phyloP scores from a whole-genome alignment of 2,888 invertebrate genomes.

The Trileptium ribeirensis region DNA sequence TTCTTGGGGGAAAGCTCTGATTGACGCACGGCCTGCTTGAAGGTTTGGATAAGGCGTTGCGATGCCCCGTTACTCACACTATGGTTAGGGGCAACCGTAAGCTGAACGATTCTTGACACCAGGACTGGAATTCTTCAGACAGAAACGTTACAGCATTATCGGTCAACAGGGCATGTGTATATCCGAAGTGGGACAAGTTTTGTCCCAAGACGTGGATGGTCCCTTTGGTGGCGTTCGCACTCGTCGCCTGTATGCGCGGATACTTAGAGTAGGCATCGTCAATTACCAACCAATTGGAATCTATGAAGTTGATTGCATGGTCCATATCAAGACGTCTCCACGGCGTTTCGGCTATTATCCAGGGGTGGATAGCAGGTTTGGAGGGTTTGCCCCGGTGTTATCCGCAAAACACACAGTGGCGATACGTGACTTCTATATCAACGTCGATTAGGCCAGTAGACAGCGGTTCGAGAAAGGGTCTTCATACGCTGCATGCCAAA shows the following conservation, averaged over 20 bases:
- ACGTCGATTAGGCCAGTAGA: no score
- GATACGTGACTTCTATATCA: no score
- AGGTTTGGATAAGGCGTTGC: no score
- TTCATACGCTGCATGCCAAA: no score
- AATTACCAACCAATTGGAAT: slow-evolving; percentile 25
- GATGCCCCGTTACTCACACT: no score
- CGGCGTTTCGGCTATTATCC: not conserved
- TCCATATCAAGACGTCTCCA: not conserved
- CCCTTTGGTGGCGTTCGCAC: not conserved
- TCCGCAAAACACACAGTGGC: no score
- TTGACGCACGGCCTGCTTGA: no score
- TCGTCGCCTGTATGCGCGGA: not conserved
- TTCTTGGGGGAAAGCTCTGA: no score
- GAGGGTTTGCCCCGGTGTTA: no score
- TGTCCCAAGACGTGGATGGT: not conserved
- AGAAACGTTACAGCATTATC: not conserved
- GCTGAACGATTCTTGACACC: not conserved
- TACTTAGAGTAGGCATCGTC: slow-evolving; percentile 45
- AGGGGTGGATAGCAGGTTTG: not conserved
- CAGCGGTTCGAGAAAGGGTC: no score
- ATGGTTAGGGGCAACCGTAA: no score
- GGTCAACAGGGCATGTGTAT: not conserved
- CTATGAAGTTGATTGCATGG: not conserved
- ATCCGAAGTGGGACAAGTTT: not conserved
- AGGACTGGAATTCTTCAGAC: not conserved